Base-by-base conservation (phyloP, 2,797 vertebrate genomes). In the Buceros bicornis region DNA sequence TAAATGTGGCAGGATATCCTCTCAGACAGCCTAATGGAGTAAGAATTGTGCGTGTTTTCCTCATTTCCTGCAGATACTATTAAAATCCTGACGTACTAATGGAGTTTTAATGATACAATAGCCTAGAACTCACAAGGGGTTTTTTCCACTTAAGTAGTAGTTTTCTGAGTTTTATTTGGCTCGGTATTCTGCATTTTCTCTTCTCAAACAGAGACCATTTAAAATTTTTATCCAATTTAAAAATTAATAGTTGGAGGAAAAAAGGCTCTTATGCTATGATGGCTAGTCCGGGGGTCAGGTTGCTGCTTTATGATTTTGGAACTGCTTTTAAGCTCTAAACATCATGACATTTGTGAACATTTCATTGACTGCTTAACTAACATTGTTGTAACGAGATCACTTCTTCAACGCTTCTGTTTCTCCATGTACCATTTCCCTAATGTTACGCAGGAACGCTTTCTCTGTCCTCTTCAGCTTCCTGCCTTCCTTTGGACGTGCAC, bases 281-380 rank as follows among this genome's bases (percentile, higher is more conserved):
- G 93, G 92, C 93, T 95, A 73, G 94, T 89, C 87, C 78, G 93
- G 97, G 96, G 93, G 91, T 82, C 95, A 96, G 90, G 95, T 96
- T 97, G 91, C 96, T 95, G 93, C 97, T 98, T 96, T 97, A 86
- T 96, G 95, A 96, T 96, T 89, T 96, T 95, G 96, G 97, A 98
- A 97, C 97, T 97, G 97, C 98, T 98, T 98, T 98, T 97, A 97
- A 98, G 96, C 97, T 98, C 97, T 96, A 92, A 97, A 95, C 79
- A 56, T 98, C 96, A 90, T 95, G 96, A 97, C 97, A 97, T 98
- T 90, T 95, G 97, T 97, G 93, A 96, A 97, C 97, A 97, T 97
- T 91, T 91, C 96, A 97, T 97, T 26, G 74, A 95, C 97, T 93
- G 94, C 96, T 95, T 96, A 95, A 96, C 97, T 97, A 97, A 98